Evolutionary conservation across 23 tunicate genomes (phyloP).

Genomic region (Clavelina lepadiformis): DNA sequence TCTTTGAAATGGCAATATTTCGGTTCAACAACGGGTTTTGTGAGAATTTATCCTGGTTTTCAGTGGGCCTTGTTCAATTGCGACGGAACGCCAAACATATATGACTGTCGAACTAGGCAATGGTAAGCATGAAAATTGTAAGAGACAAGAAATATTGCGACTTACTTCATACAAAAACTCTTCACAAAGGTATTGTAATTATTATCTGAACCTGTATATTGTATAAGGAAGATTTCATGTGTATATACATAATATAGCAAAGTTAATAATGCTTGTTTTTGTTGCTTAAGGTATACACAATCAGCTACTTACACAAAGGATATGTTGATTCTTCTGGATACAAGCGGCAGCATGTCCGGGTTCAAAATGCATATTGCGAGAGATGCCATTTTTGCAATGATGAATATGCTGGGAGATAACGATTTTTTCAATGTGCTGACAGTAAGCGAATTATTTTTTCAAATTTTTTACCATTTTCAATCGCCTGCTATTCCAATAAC

Average conservation of each 20-base stretch:
- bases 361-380: conserved; percentile 53
- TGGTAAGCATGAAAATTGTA: no score
- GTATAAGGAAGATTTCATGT: no score
- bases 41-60: conserved; percentile 81
- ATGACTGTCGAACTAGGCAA: conserved; percentile 71
- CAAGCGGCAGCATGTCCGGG: conserved; percentile 95
- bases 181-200: no score
- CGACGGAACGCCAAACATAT: conserved; percentile 63
- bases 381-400: conserved; percentile 34
- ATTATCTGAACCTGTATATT: no score
- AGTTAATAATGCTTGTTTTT: not conserved
- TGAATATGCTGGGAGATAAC: conserved; percentile 69
- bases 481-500: not conserved
- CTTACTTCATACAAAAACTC: no score
- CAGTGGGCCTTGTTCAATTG: conserved; percentile 56
- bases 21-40: conserved; percentile 74
- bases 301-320: conserved; percentile 85
- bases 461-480: not conserved
- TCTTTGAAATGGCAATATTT: conserved; percentile 89
- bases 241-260: not conserved
- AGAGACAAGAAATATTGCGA: no score
- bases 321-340: conserved; percentile 73
- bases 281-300: conserved; percentile 71
- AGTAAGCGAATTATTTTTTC: no score
- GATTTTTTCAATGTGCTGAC: conserved; percentile 88